phyloP scores from a whole-genome alignment of 92 coral and sea anemone genomes.

The Porites divaricata region DNA sequence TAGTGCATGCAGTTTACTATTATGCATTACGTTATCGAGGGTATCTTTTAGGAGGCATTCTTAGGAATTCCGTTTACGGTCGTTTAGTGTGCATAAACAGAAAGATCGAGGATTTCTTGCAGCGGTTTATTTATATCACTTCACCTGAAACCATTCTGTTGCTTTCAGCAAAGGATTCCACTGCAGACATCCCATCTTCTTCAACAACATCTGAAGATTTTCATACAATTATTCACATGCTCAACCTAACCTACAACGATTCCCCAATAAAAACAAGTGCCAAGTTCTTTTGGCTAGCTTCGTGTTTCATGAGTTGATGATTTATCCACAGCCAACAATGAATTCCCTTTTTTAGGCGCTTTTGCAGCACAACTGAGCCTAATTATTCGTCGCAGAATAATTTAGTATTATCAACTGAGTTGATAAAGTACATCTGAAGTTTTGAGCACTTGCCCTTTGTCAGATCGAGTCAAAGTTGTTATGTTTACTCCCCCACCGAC shows the following conservation, averaged over 20 bases:
- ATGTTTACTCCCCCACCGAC: too few relatives aligned
- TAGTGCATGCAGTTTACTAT: too few relatives aligned
- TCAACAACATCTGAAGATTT: conserved; percentile 79
- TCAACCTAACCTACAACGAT: not conserved
- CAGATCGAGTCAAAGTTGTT: too few relatives aligned
- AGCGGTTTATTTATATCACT: not conserved
- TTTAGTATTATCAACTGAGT: too few relatives aligned
- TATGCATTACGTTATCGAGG: too few relatives aligned
- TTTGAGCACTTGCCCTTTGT: not conserved
- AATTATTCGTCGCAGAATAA: not conserved
- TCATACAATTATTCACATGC: not conserved
- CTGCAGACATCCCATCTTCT: conserved; percentile 90
- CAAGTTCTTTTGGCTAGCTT: too few relatives aligned
- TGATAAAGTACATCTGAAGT: too few relatives aligned
- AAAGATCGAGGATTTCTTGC: not conserved
- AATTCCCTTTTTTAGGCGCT: not conserved
- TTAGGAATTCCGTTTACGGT: too few relatives aligned
- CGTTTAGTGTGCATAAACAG: too few relatives aligned
- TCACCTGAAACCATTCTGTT: conserved; percentile 77
- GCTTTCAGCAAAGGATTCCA: conserved; percentile 78
- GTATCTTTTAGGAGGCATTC: too few relatives aligned
- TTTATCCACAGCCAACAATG: not conserved
- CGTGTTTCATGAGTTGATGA: too few relatives aligned
- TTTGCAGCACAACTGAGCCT: not conserved
- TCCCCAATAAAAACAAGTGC: not conserved